These are phyloP conservation scores for Indicator maculatus DNA, from an alignment of 2,113 vertebrate species.

Conservation along the genomic window DNA sequence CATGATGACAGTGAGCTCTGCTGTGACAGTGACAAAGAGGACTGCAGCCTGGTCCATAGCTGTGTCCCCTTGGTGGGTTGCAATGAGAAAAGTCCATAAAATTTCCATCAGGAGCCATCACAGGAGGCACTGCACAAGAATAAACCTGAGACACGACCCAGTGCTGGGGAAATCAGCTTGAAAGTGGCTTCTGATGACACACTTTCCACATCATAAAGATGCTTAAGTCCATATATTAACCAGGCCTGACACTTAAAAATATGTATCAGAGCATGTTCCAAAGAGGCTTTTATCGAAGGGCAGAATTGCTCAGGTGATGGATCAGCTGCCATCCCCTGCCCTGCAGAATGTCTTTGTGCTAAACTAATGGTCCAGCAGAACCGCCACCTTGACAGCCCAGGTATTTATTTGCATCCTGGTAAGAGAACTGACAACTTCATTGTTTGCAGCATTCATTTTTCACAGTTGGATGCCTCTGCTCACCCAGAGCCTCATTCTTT, in stretches of 20 bases:
- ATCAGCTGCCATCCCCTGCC: slow-evolving; percentile 66
- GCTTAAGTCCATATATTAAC: neutral
- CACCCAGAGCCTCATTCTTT: slow-evolving; percentile 62
- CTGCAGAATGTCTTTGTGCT: slow-evolving; percentile 75
- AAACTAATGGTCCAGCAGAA: slow-evolving; percentile 78
- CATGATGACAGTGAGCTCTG: slow-evolving; percentile 62
- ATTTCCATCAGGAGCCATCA: neutral
- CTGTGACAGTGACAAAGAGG: slow-evolving; percentile 69
- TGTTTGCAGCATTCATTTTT: slow-evolving; percentile 80
- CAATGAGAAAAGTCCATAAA: neutral
- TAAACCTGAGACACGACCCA: neutral
- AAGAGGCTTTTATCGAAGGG: slow-evolving; percentile 33
- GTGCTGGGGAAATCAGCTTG: neutral
- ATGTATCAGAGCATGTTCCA: slow-evolving; percentile 22
- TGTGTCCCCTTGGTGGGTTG: slow-evolving; percentile 67
- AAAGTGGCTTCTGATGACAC: neutral
- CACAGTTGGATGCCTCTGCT: slow-evolving; percentile 73
- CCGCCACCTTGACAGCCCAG: slow-evolving; percentile 41
- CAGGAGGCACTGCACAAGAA: neutral
- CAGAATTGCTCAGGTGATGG: slow-evolving; percentile 44
- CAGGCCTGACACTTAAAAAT: slow-evolving; percentile 26
- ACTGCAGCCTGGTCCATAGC: slow-evolving; percentile 62
- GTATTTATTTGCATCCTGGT: slow-evolving; percentile 81
- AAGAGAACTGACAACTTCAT: slow-evolving; percentile 79
- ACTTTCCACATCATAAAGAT: neutral